Evolutionary conservation across 2,113 vertebrate genomes (phyloP).

Genomic region (Oxygymnocypris stewartii): DNA sequence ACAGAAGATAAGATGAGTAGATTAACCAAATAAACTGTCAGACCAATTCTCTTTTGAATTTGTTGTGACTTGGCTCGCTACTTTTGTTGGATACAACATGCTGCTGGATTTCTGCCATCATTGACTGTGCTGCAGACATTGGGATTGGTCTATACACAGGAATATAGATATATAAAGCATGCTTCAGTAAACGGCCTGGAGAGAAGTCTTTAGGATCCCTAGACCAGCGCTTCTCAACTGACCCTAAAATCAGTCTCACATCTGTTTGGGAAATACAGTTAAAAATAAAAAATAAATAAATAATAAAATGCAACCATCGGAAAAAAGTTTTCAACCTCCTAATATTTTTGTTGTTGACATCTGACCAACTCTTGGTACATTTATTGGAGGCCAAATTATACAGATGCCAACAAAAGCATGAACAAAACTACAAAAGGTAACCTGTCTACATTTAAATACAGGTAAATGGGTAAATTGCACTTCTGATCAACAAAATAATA

Average conservation of each 20-base stretch:
- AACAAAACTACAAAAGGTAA: background rate
- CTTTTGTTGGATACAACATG: background rate
- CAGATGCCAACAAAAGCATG: background rate
- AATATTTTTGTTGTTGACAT: background rate
- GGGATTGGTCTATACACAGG: background rate
- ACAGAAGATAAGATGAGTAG: background rate
- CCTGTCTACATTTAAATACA: background rate
- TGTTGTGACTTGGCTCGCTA: background rate
- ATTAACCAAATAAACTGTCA: background rate
- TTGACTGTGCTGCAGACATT: background rate
- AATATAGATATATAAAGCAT: background rate
- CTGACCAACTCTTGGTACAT: background rate
- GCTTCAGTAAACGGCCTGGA: background rate
- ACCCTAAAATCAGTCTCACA: background rate
- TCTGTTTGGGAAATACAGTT: background rate
- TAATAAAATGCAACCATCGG: background rate
- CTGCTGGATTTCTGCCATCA: background rate
- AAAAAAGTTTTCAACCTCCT: background rate
- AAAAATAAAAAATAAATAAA: background rate
- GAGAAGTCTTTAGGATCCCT: background rate
- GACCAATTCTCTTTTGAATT: background rate
- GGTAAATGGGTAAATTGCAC: background rate
- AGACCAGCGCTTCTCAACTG: slow-evolving; percentile 4
- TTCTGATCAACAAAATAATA: background rate
- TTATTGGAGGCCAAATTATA: background rate